phyloP scores from a whole-genome alignment of 2,888 invertebrate species.

The Pasiphila rectangulata region DNA sequence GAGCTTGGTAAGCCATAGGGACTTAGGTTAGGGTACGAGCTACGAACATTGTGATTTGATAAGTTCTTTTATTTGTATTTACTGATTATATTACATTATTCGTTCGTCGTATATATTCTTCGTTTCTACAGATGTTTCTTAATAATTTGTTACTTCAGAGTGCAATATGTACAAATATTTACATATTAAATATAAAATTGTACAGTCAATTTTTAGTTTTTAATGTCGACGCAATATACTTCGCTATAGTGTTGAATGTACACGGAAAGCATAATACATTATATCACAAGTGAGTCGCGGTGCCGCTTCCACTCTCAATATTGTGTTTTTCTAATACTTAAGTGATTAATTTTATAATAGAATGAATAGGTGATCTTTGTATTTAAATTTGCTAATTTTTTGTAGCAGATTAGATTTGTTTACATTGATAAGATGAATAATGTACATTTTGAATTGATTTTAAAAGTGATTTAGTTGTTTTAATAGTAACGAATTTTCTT shows the following conservation, averaged over 20 bases:
- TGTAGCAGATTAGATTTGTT: slow-evolving; percentile 80
- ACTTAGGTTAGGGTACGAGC: slow-evolving; percentile 75
- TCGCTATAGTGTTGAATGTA: slow-evolving; percentile 73
- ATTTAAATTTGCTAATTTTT: slow-evolving; percentile 80
- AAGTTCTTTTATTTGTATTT: slow-evolving; percentile 70
- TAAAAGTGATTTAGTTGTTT: slow-evolving; percentile 81
- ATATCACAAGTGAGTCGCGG: slow-evolving; percentile 67
- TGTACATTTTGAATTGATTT: slow-evolving; percentile 80
- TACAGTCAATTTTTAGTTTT: slow-evolving; percentile 79
- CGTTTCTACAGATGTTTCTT: slow-evolving; percentile 72
- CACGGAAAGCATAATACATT: slow-evolving; percentile 73
- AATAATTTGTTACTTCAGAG: slow-evolving; percentile 82
- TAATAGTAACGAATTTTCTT: slow-evolving; percentile 77
- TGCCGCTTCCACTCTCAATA: slow-evolving; percentile 55
- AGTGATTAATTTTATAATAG: slow-evolving; percentile 77
- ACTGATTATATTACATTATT: slow-evolving; percentile 60
- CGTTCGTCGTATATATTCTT: slow-evolving; percentile 70
- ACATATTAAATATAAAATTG: slow-evolving; percentile 78
- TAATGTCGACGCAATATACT: slow-evolving; percentile 77
- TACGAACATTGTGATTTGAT: slow-evolving; percentile 77
- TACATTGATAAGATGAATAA: slow-evolving; percentile 74
- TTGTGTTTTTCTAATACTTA: slow-evolving; percentile 78
- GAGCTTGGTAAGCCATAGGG: slow-evolving; percentile 78
- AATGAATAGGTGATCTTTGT: slow-evolving; percentile 77
- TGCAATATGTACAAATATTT: slow-evolving; percentile 88